Conservation (phyloP, 2,888 invertebrate genomes). For the Acrobasis consociella region DNA sequence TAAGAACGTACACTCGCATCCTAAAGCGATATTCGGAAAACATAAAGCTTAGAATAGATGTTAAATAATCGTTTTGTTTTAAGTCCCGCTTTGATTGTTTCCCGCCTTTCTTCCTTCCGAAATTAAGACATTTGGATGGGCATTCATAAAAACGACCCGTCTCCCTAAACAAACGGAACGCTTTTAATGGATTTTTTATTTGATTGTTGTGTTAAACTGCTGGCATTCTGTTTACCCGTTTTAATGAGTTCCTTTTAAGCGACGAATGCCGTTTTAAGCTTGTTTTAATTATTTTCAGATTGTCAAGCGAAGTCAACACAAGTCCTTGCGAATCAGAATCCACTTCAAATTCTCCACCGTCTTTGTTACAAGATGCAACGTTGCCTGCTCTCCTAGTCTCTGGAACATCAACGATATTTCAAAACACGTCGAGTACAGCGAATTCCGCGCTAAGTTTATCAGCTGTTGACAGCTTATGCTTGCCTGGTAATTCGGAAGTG, state of each 20-base stretch:
- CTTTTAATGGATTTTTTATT: slow-evolving; percentile 51
- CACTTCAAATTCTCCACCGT: slow-evolving; percentile 83
- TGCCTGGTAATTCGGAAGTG: slow-evolving; percentile 56
- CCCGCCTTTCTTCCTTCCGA: slow-evolving; percentile 44
- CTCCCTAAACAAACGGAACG: slow-evolving; percentile 45
- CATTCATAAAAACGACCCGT: slow-evolving; percentile 49
- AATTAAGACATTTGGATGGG: slow-evolving; percentile 58
- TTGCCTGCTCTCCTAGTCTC: slow-evolving; percentile 74
- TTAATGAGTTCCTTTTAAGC: slow-evolving; percentile 38
- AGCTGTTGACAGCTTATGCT: slow-evolving; percentile 59
- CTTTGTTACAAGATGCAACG: slow-evolving; percentile 70
- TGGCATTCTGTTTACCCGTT: slow-evolving; percentile 38
- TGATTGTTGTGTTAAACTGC: slow-evolving; percentile 46
- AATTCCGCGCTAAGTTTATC: slow-evolving; percentile 52
- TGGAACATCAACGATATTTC: slow-evolving; percentile 69
- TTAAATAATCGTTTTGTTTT: slow-evolving; percentile 29
- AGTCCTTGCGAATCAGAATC: slow-evolving; percentile 85
- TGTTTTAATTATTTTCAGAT: slow-evolving; percentile 51
- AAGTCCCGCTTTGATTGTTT: slow-evolving; percentile 38
- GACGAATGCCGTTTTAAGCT: slow-evolving; percentile 10
- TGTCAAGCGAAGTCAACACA: slow-evolving; percentile 75
- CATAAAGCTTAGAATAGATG: slow-evolving; percentile 11
- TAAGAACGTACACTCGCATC: slow-evolving; percentile 10
- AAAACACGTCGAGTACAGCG: slow-evolving; percentile 62
- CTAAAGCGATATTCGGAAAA: neutral